Conservation (phyloP, 2,888 invertebrate genomes). For the Gisinianus flammeolus region DNA sequence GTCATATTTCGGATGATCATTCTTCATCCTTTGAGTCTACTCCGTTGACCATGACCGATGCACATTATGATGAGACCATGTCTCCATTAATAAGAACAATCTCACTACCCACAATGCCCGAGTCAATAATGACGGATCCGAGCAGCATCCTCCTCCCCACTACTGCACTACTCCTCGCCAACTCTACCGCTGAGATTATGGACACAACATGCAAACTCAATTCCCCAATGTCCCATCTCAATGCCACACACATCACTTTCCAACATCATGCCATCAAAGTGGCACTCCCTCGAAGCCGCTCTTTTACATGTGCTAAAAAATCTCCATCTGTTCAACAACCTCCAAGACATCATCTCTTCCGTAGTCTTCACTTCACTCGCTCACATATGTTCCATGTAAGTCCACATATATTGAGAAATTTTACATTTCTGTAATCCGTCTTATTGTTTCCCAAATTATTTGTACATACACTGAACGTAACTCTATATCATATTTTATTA, state of each 20-base stretch:
- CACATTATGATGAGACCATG: neutral
- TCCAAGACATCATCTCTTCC: slow-evolving; percentile 49
- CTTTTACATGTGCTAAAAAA: slow-evolving; percentile 52
- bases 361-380: slow-evolving; percentile 56
- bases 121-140: slow-evolving; percentile 51
- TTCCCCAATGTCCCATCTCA: slow-evolving; percentile 47
- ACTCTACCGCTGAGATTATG: slow-evolving; percentile 46
- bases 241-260: neutral
- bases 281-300: slow-evolving; percentile 49
- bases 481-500: neutral
- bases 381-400: slow-evolving; percentile 58
- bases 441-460: too few species aligned
- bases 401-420: neutral
- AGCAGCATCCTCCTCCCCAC: slow-evolving; percentile 48
- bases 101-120: slow-evolving; percentile 55
- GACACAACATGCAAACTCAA: slow-evolving; percentile 42
- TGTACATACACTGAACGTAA: too few species aligned
- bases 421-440: too few species aligned
- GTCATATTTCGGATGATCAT: neutral
- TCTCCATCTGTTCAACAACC: slow-evolving; percentile 45
- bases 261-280: slow-evolving; percentile 2
- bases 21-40: slow-evolving; percentile 5
- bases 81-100: slow-evolving; percentile 51
- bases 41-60: neutral
- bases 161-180: slow-evolving; percentile 47